A percentile compares a stretch with the other conserved stretches of the same genome.
Evolutionary conservation across 2,888 invertebrate genomes (phyloP).

Genomic region (Machimus rusticus): DNA sequence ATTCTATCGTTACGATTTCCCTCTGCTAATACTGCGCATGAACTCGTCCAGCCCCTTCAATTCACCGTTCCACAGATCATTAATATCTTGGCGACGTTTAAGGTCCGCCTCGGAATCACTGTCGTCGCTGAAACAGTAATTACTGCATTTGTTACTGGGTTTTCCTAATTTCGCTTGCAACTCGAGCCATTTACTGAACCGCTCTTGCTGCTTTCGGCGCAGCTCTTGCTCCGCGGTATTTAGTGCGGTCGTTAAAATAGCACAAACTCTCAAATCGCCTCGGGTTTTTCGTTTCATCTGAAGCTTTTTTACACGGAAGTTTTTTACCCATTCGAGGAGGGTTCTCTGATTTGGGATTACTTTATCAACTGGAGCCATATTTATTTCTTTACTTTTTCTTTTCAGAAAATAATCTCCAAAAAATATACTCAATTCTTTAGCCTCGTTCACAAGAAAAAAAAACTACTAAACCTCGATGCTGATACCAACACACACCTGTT

Average conservation of each 20-base stretch:
- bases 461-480: not conserved
- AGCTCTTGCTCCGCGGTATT: conserved; percentile 66
- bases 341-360: conserved; percentile 49
- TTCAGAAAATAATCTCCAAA: not conserved
- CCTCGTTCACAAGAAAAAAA: not conserved
- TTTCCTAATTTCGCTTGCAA: conserved; percentile 58
- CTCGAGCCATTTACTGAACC: conserved; percentile 65
- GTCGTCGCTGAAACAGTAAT: conserved; percentile 8
- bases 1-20: conserved; percentile 4
- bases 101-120: conserved; percentile 49
- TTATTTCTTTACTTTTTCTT: not conserved
- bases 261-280: conserved; percentile 66
- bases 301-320: conserved; percentile 66
- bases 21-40: conserved; percentile 65
- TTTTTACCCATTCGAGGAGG: conserved; percentile 66
- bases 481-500: conserved; percentile 20
- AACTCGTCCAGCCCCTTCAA: conserved; percentile 68
- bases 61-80: conserved; percentile 64
- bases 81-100: conserved; percentile 54
- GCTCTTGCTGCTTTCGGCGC: conserved; percentile 66
- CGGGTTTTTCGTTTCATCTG: conserved; percentile 63
- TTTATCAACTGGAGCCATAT: conserved; percentile 8
- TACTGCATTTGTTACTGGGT: not conserved
- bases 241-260: conserved; percentile 66
- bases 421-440: not conserved